A percentile compares a stretch with the other conserved stretches of the same genome.
Evolutionary conservation across 2,888 invertebrate genomes (phyloP).

Genomic region (Polydrusus tereticollis): DNA sequence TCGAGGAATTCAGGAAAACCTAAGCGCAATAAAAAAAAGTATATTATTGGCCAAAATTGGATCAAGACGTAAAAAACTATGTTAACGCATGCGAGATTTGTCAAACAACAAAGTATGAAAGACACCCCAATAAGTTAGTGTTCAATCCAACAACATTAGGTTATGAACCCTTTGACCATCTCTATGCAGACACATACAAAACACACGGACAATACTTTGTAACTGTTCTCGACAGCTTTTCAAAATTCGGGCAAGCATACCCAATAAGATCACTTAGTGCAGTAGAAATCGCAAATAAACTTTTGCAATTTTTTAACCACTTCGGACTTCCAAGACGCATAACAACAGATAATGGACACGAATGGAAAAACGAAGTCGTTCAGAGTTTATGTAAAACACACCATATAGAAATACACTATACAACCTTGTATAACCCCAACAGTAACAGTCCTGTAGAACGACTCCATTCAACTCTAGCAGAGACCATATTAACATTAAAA

Average conservation of each 20-base stretch:
- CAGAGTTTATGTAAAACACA: conserved; percentile 1
- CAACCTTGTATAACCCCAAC: conserved; percentile 4
- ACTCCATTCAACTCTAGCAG: conserved; percentile 32
- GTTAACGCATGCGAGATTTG: conserved; percentile 22
- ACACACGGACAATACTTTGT: background rate
- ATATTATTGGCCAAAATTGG: conserved; percentile 25
- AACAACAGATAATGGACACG: conserved; percentile 11
- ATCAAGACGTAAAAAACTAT: conserved; percentile 18
- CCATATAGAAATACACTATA: conserved; percentile 6
- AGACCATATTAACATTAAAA: conserved; percentile 4
- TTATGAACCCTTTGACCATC: conserved; percentile 3
- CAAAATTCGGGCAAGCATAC: conserved; percentile 9
- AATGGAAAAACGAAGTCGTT: conserved; percentile 12
- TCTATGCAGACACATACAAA: background rate
- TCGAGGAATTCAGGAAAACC: conserved; percentile 20
- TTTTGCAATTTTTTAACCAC: conserved; percentile 10
- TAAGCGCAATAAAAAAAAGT: conserved; percentile 18
- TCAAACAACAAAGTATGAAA: conserved; percentile 27
- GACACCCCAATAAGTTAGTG: conserved; percentile 12
- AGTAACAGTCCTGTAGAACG: conserved; percentile 28
- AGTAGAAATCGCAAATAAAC: background rate
- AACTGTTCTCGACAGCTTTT: conserved; percentile 5
- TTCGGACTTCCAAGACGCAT: conserved; percentile 2
- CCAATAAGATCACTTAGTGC: background rate
- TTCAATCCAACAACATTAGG: conserved; percentile 26